phyloP scores from a whole-genome alignment of 2,113 vertebrate genomes.

The Pseudopipra pipra region DNA sequence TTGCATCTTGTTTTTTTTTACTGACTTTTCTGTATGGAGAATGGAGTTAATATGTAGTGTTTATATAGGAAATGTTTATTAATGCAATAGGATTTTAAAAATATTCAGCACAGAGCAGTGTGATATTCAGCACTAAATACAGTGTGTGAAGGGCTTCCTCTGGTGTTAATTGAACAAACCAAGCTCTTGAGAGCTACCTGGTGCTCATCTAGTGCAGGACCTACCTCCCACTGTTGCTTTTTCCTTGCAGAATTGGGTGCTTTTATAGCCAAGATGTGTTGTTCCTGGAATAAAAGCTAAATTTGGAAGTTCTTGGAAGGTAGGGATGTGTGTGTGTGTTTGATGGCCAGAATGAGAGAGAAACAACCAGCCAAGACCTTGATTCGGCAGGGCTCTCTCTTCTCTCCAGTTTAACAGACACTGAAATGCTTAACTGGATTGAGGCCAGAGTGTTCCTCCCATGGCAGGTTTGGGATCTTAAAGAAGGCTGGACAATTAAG shows the following conservation, averaged over 20 bases:
- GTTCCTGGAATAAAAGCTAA: background rate
- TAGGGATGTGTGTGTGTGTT: background rate
- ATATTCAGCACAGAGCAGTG: background rate
- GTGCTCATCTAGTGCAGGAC: background rate
- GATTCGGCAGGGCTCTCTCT: background rate
- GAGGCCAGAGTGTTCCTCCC: background rate
- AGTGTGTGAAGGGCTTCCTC: background rate
- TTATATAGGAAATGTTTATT: background rate
- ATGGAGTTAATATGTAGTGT: background rate
- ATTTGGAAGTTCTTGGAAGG: background rate
- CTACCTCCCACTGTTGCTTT: background rate
- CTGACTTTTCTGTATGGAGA: background rate
- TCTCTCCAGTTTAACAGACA: background rate
- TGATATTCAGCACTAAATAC: background rate
- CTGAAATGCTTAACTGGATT: background rate
- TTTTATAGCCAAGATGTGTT: background rate
- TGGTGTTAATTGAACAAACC: background rate
- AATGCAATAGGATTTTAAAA: background rate
- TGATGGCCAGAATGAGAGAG: background rate
- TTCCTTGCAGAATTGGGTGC: background rate
- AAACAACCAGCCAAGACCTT: background rate
- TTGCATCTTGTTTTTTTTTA: background rate
- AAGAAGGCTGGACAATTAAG: background rate
- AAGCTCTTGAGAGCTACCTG: background rate
- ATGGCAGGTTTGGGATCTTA: background rate